Conservation (phyloP, 2,888 invertebrate genomes). For the Poecilus cupreus region DNA sequence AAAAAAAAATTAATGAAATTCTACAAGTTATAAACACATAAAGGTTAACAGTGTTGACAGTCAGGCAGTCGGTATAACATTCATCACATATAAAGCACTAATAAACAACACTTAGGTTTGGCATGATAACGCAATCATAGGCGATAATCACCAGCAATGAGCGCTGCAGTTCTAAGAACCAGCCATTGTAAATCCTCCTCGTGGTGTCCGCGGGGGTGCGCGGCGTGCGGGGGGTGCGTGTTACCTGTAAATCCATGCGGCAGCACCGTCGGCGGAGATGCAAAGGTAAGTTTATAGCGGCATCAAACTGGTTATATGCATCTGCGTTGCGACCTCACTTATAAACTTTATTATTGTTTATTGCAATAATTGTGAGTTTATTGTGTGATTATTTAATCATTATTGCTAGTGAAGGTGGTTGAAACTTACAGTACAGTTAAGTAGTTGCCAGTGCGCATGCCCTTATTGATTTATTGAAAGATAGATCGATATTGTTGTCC, state of each 20-base stretch:
- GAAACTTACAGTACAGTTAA: too few relatives aligned
- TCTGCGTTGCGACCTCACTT: neutral
- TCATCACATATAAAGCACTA: too few relatives aligned
- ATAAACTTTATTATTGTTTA: slow-evolving; percentile 21
- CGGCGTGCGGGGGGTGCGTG: too few relatives aligned
- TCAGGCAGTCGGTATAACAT: too few relatives aligned
- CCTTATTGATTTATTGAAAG: too few relatives aligned
- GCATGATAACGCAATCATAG: neutral
- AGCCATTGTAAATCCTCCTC: neutral
- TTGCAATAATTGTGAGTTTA: slow-evolving; percentile 8
- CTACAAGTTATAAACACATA: neutral
- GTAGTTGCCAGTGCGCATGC: too few relatives aligned
- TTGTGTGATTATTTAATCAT: slow-evolving; percentile 1
- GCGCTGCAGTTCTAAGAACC: neutral
- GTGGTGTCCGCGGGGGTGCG: neutral
- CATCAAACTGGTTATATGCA: slow-evolving; percentile 21
- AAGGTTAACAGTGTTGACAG: too few relatives aligned
- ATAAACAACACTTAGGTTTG: neutral
- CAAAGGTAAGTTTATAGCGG: neutral
- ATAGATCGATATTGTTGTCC: too few relatives aligned
- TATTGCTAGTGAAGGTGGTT: neutral
- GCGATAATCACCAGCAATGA: neutral
- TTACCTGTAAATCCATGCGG: neutral
- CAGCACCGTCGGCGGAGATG: neutral
- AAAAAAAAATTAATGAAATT: neutral